These are phyloP conservation scores for Macropodus opercularis DNA, from an alignment of 2,797 vertebrate species.

Conservation along the genomic window DNA sequence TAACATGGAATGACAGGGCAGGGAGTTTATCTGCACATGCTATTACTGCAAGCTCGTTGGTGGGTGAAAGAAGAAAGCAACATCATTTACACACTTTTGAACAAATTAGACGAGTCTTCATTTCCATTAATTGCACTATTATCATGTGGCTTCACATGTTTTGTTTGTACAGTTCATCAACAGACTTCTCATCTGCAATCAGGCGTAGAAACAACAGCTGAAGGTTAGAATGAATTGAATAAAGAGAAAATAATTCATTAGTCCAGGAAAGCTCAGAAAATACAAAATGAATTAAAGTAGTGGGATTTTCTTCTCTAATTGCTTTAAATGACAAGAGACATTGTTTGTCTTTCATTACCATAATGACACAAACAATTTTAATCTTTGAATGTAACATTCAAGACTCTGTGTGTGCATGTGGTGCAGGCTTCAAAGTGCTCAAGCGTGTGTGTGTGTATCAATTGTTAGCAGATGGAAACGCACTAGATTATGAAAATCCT, in stretches of 20 bases:
- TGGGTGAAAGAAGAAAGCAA: slow-evolving; percentile 14
- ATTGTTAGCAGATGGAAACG: slow-evolving; percentile 45
- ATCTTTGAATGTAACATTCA: slow-evolving; percentile 56
- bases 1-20: slow-evolving; percentile 43
- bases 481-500: slow-evolving; percentile 48
- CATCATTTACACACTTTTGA: background rate
- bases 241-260: slow-evolving; percentile 49
- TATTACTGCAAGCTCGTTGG: slow-evolving; percentile 33
- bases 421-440: background rate
- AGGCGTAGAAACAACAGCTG: slow-evolving; percentile 29
- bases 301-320: slow-evolving; percentile 66
- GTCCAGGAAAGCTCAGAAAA: slow-evolving; percentile 37
- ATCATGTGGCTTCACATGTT: background rate
- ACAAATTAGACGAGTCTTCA: background rate
- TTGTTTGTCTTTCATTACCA: slow-evolving; percentile 61
- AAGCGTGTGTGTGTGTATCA: background rate
- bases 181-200: slow-evolving; percentile 7
- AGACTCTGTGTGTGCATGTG: slow-evolving; percentile 18
- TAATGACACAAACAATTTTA: slow-evolving; percentile 67
- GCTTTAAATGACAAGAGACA: slow-evolving; percentile 62
- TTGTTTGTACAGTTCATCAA: slow-evolving; percentile 8
- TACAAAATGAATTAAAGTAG: slow-evolving; percentile 45
- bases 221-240: slow-evolving; percentile 41
- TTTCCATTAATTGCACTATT: background rate
- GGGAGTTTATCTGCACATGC: slow-evolving; percentile 39